Conservation (phyloP, 1,140 invertebrate species). For the Odontomachus brunneus region DNA sequence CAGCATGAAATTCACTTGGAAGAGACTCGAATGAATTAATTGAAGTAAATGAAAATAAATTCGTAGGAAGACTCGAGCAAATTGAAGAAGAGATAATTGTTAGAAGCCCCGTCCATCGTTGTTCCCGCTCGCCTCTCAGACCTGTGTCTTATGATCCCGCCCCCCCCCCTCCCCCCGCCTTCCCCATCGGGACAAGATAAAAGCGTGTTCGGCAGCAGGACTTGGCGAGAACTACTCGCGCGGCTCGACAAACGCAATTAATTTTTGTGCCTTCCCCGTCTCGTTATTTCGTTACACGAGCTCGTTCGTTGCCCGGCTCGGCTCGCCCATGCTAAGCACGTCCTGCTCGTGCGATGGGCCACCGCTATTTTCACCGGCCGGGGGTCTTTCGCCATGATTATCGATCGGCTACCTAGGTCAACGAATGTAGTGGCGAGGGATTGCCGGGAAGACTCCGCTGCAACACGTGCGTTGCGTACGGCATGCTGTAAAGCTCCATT, state of each 20-base stretch:
- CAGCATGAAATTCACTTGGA: no score
- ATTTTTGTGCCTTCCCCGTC: slow-evolving; percentile 19
- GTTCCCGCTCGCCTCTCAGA: neutral
- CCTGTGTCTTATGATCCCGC: no score
- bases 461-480: slow-evolving; percentile 37
- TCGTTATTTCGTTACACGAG: slow-evolving; percentile 14
- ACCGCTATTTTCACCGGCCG: slow-evolving; percentile 9
- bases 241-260: slow-evolving; percentile 43
- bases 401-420: slow-evolving; percentile 55
- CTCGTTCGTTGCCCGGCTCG: neutral
- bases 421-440: slow-evolving; percentile 28
- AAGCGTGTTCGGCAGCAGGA: neutral
- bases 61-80: no score
- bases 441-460: slow-evolving; percentile 17
- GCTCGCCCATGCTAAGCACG: neutral
- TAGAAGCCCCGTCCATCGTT: no score
- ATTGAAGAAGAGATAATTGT: no score
- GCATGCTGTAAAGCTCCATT: slow-evolving; percentile 28
- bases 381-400: slow-evolving; percentile 38
- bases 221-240: neutral
- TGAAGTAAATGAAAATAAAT: no score
- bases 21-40: no score
- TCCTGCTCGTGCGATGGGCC: neutral
- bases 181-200: no score
- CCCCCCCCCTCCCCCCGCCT: no score